phyloP scores from a whole-genome alignment of 1,140 invertebrate species.

The Cyclina sinensis region DNA sequence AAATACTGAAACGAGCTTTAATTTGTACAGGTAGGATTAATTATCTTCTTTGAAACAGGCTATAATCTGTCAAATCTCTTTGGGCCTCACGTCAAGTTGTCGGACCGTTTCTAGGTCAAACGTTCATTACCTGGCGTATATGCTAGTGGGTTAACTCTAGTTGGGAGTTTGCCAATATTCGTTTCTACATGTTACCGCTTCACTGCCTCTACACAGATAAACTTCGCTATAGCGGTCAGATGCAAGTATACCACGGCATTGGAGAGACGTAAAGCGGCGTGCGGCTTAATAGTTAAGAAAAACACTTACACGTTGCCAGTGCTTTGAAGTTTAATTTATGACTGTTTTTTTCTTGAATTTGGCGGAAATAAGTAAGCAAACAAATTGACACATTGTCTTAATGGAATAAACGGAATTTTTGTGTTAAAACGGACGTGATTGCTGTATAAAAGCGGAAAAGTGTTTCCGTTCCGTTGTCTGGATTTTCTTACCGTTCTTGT shows the following conservation, averaged over 20 bases:
- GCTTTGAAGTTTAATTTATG: background rate
- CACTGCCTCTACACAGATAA: slow-evolving; percentile 28
- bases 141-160: slow-evolving; percentile 60
- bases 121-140: slow-evolving; percentile 50
- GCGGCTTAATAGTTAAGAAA: background rate
- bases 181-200: slow-evolving; percentile 38
- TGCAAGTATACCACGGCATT: background rate
- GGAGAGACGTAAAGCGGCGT: slow-evolving; percentile 21
- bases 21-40: slow-evolving; percentile 51
- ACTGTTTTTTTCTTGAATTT: no score
- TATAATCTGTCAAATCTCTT: slow-evolving; percentile 62
- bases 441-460: background rate
- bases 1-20: slow-evolving; percentile 59
- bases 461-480: background rate
- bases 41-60: slow-evolving; percentile 53
- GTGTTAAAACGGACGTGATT: no score
- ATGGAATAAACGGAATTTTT: background rate
- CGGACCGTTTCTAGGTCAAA: slow-evolving; percentile 59
- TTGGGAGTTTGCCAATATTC: slow-evolving; percentile 52
- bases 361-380: background rate
- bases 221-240: slow-evolving; percentile 49
- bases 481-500: background rate
- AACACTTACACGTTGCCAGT: slow-evolving; percentile 41
- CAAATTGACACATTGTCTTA: background rate
- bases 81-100: slow-evolving; percentile 55